phyloP scores from a whole-genome alignment of 1,140 invertebrate species.

The Drosophila bifasciata region DNA sequence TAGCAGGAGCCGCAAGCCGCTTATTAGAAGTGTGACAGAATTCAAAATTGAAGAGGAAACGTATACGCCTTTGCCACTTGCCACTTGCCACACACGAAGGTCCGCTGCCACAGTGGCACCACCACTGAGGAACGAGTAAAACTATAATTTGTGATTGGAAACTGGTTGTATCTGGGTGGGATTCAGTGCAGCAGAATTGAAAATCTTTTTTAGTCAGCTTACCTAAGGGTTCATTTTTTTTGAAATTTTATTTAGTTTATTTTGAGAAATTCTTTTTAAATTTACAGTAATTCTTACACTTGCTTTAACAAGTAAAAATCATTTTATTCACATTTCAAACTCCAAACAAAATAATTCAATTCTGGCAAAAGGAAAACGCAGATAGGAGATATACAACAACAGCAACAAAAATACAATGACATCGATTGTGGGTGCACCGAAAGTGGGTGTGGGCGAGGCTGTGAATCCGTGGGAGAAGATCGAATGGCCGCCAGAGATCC shows the following conservation, averaged over 20 bases:
- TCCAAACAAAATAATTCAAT: too few relatives aligned
- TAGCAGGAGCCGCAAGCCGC: slow-evolving; percentile 48
- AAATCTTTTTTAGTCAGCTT: neutral
- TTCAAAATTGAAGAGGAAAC: slow-evolving; percentile 75
- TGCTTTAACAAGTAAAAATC: too few relatives aligned
- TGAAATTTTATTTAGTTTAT: neutral
- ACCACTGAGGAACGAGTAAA: slow-evolving; percentile 28
- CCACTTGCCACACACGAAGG: slow-evolving; percentile 51
- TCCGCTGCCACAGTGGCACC: neutral
- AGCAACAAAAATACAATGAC: slow-evolving; percentile 36
- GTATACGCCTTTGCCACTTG: slow-evolving; percentile 56
- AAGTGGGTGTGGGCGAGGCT: slow-evolving; percentile 3
- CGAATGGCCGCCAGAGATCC: slow-evolving; percentile 59
- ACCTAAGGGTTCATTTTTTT: neutral
- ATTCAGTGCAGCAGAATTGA: too few relatives aligned
- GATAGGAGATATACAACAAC: too few relatives aligned
- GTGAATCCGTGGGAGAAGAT: slow-evolving; percentile 58
- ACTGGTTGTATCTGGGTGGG: too few relatives aligned
- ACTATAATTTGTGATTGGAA: slow-evolving; percentile 8
- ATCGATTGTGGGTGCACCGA: slow-evolving; percentile 54
- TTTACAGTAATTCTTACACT: neutral
- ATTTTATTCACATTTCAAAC: too few relatives aligned
- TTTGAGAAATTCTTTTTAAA: slow-evolving; percentile 9
- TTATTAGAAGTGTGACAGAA: slow-evolving; percentile 77
- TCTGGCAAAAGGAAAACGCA: too few relatives aligned